Evolutionary conservation across 1,140 invertebrate species (phyloP).

Genomic region (Homalodisca vitripennis): DNA sequence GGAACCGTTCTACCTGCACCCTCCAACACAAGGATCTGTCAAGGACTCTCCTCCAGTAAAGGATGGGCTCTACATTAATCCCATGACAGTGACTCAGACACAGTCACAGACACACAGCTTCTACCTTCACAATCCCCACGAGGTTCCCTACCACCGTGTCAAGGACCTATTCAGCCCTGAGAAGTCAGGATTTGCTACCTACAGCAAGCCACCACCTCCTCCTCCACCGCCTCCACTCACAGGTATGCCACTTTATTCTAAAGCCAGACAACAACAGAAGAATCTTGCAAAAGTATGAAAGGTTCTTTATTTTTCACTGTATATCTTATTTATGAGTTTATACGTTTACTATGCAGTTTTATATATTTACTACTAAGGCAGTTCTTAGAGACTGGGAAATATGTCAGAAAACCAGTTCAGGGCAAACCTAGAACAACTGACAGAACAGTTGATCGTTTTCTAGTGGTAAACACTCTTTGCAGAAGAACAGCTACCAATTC

Average conservation of each 20-base stretch:
- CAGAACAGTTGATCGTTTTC: no score
- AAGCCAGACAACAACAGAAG: no score
- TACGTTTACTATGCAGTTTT: no score
- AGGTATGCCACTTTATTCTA: slow-evolving; percentile 30
- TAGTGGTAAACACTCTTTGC: no score
- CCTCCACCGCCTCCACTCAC: slow-evolving; percentile 50
- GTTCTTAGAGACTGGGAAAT: no score
- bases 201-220: slow-evolving; percentile 31
- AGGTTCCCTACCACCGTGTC: slow-evolving; percentile 69
- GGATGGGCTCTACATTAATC: slow-evolving; percentile 78
- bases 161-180: slow-evolving; percentile 68
- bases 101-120: slow-evolving; percentile 56
- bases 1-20: slow-evolving; percentile 73
- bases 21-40: slow-evolving; percentile 54
- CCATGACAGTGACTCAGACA: slow-evolving; percentile 55
- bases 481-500: no score
- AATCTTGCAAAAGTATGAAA: no score
- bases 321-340: no score
- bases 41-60: slow-evolving; percentile 32
- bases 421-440: no score
- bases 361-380: no score
- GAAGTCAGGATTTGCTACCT: slow-evolving; percentile 32
- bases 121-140: slow-evolving; percentile 77
- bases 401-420: no score
- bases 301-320: no score